Evolutionary conservation across 2,797 vertebrate genomes (phyloP), one percentile per base, ranked within the genome.

Genomic region (Chaetodon trifasciatus): DNA sequence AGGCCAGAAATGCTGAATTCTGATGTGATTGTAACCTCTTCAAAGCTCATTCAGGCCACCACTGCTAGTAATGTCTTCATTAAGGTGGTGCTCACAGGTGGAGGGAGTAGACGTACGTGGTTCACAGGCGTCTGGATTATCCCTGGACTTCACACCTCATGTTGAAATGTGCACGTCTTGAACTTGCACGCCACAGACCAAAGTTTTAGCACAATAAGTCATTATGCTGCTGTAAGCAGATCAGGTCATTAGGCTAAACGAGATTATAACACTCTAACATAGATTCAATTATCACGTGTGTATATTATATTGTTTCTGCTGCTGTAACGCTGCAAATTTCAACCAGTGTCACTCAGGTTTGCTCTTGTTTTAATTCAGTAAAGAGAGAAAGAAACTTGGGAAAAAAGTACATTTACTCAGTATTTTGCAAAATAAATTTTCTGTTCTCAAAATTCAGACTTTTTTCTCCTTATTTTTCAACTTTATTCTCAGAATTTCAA

Each of bases 21-120:
- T 40, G 7, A 21, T 21, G 67, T 77, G 40, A n/a, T 0, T 40
- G 50, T 56, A 11, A 39, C 13, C 23, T 57, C 68, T 19, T 6
- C 17, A 16, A 58, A 57, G 8, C n/a, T 12, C 0, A 15, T 50
- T 39, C 49, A 70, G 40, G 66, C 75, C 44, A 10, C 55, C 17
- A 67, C 74, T 4, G 35, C 56, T 17, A 76, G 69, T 16, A 44
- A 68, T 17, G 10, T 78, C n/a, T 78, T 71, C 60, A 71, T 74
- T 24, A 74, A 74, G 23, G 57, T 74, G n/a, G 57, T 62, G 40
- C 70, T 40, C 49, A 21, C 12, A 46, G 52, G 70, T 15, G 53
- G 64, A n/a, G 57, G 46, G 57, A 64, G 64, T 10, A 58, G 28
- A 21, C 49, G 12, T 11, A 77, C 42, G 0, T 58, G 58, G 28